Conservation (phyloP, 2,113 vertebrate species). For the Hippoglossus stenolepis region DNA sequence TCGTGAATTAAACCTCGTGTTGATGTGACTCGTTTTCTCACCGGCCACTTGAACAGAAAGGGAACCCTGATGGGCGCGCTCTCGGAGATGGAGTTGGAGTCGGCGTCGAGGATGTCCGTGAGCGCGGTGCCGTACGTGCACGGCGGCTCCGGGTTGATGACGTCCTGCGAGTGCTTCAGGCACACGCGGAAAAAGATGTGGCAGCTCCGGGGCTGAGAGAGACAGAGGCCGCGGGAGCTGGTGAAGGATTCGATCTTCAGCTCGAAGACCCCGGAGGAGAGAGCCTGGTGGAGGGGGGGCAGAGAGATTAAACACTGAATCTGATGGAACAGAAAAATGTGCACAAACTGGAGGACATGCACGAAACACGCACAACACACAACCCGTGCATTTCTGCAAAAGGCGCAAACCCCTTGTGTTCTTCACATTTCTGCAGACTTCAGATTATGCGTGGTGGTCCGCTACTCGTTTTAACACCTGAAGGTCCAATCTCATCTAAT, state of each 20-base stretch:
- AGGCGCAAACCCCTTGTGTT: neutral
- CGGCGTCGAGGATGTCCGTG: constrained; percentile 76
- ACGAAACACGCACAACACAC: neutral
- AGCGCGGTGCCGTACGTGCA: constrained; percentile 87
- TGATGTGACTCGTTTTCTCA: constrained; percentile 65
- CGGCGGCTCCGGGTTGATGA: constrained; percentile 83
- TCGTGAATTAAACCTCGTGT: too few relatives aligned
- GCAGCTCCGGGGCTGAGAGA: constrained; percentile 71
- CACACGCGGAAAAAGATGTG: constrained; percentile 90
- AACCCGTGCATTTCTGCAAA: neutral
- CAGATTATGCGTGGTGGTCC: neutral
- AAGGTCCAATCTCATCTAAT: neutral
- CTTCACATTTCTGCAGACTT: too few relatives aligned
- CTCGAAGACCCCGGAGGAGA: constrained; percentile 87
- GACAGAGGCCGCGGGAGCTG: constrained; percentile 70
- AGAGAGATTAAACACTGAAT: neutral
- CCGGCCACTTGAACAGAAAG: constrained; percentile 90
- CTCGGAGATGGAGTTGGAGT: constrained; percentile 74
- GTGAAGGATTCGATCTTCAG: constrained; percentile 88
- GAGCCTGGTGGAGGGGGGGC: constrained; percentile 66
- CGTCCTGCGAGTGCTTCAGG: constrained; percentile 85
- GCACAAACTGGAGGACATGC: neutral
- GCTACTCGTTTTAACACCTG: too few relatives aligned
- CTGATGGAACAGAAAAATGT: neutral
- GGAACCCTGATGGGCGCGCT: constrained; percentile 83